A percentile compares a stretch with the other conserved stretches of the same genome.
phyloP scores from a whole-genome alignment of 1,140 invertebrate genomes.

The Aphis gossypii region DNA sequence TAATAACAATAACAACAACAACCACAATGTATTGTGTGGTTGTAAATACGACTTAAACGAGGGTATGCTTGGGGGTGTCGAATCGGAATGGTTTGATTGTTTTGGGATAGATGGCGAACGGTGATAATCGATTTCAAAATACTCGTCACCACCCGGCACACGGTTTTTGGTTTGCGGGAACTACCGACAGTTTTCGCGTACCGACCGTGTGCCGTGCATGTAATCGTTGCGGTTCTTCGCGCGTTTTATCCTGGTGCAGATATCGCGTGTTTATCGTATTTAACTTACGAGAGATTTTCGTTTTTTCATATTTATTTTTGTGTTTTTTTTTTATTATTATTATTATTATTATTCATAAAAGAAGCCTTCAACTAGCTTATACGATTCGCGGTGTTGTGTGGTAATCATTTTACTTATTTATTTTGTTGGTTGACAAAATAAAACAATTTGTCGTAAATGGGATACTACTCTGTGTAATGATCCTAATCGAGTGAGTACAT shows the following conservation, averaged over 20 bases:
- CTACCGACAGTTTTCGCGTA: conserved; percentile 34
- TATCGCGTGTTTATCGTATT: not conserved
- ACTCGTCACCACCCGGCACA: not conserved
- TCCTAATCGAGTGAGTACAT: not conserved
- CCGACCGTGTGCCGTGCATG: conserved; percentile 25
- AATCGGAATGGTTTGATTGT: conserved; percentile 15
- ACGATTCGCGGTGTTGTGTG: not conserved
- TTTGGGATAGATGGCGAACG: conserved; percentile 44
- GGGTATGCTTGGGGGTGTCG: not conserved
- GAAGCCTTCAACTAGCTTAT: not conserved
- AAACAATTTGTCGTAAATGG: not conserved
- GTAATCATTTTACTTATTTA: not conserved
- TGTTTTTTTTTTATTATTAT: not conserved
- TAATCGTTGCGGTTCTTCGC: not conserved
- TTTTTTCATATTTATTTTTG: not conserved
- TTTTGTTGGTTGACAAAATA: not conserved
- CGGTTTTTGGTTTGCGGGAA: not conserved
- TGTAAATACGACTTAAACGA: not conserved
- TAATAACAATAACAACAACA: not conserved
- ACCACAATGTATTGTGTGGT: not conserved
- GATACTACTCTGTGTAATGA: not conserved
- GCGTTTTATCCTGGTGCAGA: not conserved
- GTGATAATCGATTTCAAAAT: conserved; percentile 45
- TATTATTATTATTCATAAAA: not conserved
- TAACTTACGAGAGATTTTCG: not conserved